Conservation (phyloP, 1,140 invertebrate species). For the Sycobia sp. region DNA sequence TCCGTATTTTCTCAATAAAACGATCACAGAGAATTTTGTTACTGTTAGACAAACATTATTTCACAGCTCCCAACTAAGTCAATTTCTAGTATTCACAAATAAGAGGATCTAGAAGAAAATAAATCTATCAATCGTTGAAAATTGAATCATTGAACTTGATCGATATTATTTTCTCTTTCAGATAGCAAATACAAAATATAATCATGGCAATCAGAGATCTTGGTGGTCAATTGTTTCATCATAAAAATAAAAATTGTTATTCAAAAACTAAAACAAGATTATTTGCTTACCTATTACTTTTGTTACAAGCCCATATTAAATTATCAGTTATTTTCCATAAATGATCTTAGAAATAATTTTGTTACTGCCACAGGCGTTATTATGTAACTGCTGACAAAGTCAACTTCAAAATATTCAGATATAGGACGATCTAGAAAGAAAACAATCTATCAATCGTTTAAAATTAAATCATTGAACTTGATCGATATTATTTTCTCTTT, state of each 20-base stretch:
- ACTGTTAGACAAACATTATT: too few relatives aligned
- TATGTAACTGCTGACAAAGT: neutral
- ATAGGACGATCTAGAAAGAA: neutral
- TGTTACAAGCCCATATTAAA: neutral
- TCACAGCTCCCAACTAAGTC: too few relatives aligned
- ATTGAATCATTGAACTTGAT: too few relatives aligned
- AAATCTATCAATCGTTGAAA: too few relatives aligned
- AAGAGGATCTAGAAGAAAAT: constrained; percentile 52
- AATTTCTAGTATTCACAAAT: too few relatives aligned
- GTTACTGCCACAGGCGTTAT: neutral
- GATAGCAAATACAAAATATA: constrained; percentile 33
- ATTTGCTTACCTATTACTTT: too few relatives aligned
- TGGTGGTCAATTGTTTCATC: constrained; percentile 31
- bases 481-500: neutral
- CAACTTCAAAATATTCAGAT: neutral
- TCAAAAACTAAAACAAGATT: neutral
- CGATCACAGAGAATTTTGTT: too few relatives aligned
- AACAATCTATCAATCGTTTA: neutral
- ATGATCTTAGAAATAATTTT: neutral
- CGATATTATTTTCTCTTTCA: too few relatives aligned
- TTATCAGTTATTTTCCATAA: neutral
- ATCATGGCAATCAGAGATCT: constrained; percentile 36
- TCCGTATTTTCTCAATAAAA: too few relatives aligned
- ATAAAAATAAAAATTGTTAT: neutral
- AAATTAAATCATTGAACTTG: neutral